A percentile compares a stretch with the other conserved stretches of the same genome.
Conservation (phyloP, 2,797 vertebrate species). For the Chlorospingus semifuscus region DNA sequence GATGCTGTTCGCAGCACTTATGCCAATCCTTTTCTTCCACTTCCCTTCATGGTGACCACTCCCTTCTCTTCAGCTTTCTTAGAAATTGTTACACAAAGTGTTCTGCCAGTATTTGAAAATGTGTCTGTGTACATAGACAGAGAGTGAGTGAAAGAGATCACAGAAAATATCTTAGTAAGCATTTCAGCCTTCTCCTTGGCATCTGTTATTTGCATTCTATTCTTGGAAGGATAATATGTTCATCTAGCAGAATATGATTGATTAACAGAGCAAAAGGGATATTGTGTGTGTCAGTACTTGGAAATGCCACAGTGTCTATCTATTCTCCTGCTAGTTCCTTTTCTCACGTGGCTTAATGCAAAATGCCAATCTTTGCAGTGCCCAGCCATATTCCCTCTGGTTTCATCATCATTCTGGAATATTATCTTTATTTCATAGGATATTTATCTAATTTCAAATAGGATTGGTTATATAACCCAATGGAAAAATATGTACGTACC, state of each 20-base stretch:
- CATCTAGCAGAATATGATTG: constrained; percentile 39
- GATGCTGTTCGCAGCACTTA: not conserved
- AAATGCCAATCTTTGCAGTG: not conserved
- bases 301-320: not conserved
- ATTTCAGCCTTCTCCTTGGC: not conserved
- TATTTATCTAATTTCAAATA: not conserved
- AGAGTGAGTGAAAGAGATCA: not conserved
- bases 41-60: not conserved
- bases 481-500: not conserved
- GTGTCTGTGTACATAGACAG: not conserved
- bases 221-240: constrained; percentile 29
- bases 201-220: constrained; percentile 26
- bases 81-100: not conserved
- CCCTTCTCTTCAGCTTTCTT: not conserved
- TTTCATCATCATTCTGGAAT: not conserved
- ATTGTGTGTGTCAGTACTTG: not conserved
- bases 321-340: not conserved
- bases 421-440: not conserved
- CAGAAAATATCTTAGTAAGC: constrained; percentile 46
- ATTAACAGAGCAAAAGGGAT: constrained; percentile 42
- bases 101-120: not conserved
- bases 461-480: not conserved
- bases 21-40: not conserved
- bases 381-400: not conserved
- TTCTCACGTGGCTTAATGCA: not conserved